phyloP scores from a whole-genome alignment of 2,888 invertebrate species.

The Aphidius colemani region DNA sequence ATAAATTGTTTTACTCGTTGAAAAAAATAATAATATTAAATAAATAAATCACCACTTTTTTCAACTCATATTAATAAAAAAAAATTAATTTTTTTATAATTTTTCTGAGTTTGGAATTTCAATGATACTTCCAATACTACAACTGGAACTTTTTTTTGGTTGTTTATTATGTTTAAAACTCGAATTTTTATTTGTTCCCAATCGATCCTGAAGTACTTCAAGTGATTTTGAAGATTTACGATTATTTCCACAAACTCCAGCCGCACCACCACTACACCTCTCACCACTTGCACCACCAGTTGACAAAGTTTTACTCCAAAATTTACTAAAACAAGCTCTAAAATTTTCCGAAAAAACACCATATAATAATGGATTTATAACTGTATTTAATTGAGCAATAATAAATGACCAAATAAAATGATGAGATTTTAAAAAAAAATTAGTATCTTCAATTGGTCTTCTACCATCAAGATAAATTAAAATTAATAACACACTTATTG shows the following conservation, averaged over 20 bases:
- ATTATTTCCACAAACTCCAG: slow-evolving; percentile 22
- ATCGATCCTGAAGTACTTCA: slow-evolving; percentile 46
- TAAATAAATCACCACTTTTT: neutral
- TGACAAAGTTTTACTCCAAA: slow-evolving; percentile 51
- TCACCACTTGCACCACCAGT: slow-evolving; percentile 39
- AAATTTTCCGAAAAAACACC: slow-evolving; percentile 65
- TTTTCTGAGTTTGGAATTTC: slow-evolving; percentile 53
- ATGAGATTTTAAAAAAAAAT: slow-evolving; percentile 63
- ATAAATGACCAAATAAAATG: slow-evolving; percentile 63
- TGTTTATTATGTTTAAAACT: slow-evolving; percentile 40
- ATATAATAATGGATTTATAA: slow-evolving; percentile 65
- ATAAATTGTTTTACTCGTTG: neutral
- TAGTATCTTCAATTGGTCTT: slow-evolving; percentile 60
- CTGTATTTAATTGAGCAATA: slow-evolving; percentile 63
- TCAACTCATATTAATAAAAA: neutral
- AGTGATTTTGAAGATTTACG: slow-evolving; percentile 38
- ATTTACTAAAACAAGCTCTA: slow-evolving; percentile 58
- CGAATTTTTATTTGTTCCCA: slow-evolving; percentile 40
- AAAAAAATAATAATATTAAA: neutral
- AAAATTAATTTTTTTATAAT: slow-evolving; percentile 32
- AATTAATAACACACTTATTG: slow-evolving; percentile 63
- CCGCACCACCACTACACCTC: slow-evolving; percentile 27
- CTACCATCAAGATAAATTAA: slow-evolving; percentile 65
- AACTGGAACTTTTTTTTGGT: slow-evolving; percentile 50
- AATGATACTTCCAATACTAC: slow-evolving; percentile 53